Conservation (phyloP, 2,113 vertebrate genomes). For the Condylura cristata region DNA sequence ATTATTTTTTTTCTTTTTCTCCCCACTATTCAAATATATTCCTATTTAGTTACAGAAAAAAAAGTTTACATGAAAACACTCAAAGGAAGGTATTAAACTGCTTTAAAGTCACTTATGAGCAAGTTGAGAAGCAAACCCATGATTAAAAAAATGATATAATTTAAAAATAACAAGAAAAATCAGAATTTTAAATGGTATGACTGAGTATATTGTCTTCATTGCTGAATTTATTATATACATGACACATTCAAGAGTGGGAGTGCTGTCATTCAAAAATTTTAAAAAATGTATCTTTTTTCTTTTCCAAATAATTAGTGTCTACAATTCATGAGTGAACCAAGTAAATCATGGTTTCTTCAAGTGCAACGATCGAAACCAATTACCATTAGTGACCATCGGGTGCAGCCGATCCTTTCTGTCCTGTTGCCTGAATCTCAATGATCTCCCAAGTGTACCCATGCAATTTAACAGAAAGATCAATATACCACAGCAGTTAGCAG, state of each 20-base stretch:
- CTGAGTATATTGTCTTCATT: constrained; percentile 48
- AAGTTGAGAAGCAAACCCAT: neutral
- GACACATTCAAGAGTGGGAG: constrained; percentile 64
- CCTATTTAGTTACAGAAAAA: neutral
- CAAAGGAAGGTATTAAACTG: neutral
- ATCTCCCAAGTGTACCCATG: constrained; percentile 92
- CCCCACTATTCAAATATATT: neutral
- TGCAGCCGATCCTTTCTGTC: constrained; percentile 90
- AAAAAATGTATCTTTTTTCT: constrained; percentile 88
- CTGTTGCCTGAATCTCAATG: constrained; percentile 92
- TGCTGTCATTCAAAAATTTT: constrained; percentile 81
- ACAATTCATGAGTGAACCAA: constrained; percentile 90
- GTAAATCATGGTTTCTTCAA: constrained; percentile 91
- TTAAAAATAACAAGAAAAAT: neutral
- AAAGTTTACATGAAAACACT: neutral
- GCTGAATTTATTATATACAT: constrained; percentile 13
- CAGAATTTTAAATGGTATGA: constrained; percentile 61
- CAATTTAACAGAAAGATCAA: constrained; percentile 98
- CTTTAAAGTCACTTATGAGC: neutral
- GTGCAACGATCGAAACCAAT: constrained; percentile 98
- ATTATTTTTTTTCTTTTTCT: no score
- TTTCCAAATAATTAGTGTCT: constrained; percentile 95
- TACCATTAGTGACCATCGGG: constrained; percentile 94
- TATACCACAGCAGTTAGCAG: constrained; percentile 93
- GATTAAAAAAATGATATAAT: neutral